Evolutionary conservation across 2,888 invertebrate species (phyloP), one percentile per base, ranked within the genome.

Genomic region (Drosophila merina): DNA sequence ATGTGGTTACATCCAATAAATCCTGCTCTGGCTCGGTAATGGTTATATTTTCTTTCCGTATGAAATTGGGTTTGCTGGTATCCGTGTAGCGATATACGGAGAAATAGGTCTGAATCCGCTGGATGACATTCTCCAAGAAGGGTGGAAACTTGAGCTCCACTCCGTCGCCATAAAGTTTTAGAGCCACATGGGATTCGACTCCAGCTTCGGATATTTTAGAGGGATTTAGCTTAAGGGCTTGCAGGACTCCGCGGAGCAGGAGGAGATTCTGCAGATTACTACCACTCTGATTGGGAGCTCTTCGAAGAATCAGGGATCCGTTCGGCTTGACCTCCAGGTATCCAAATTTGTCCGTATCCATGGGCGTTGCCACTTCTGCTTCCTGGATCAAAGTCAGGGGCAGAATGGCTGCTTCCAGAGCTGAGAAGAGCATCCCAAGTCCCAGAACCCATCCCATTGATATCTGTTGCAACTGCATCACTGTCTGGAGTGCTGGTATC

Each of bases 21-120:
- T 45, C 44, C 9, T 67, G 38, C 6, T 51, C 5, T 20, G 36
- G 1, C 20, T 7, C 9, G 0, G 20, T 14, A 14, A 42, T 20
- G 20, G 72, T 73, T 25, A 58, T 55, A 7, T 26, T 20, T 28
- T 80, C 75, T 20, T 79, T 69, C 20, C 73, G 58, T 14, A 57
- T 69, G 30, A 81, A 14, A 14, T 42, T 48, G 38, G 92, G 92
- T 72, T 92, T 75, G 85, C 92, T 92, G 72, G 93, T 86, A 85
- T 94, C 93, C 75, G 93, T 93, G 26, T 94, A 93, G 55, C 93
- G 91, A 79, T 94, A 94, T n/a, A 94, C 93, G 0, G 95, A 95
- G 91, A 94, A 94, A 77, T 94, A 93, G 0, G 94, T 93, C 90
- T 96, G 96, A 56, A 96, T 93, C 49, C 94, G 93, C 87, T 95